A percentile compares a stretch with the other conserved stretches of the same genome.
phyloP scores from a whole-genome alignment of 2,888 invertebrate genomes.

The Rotaria macrura region DNA sequence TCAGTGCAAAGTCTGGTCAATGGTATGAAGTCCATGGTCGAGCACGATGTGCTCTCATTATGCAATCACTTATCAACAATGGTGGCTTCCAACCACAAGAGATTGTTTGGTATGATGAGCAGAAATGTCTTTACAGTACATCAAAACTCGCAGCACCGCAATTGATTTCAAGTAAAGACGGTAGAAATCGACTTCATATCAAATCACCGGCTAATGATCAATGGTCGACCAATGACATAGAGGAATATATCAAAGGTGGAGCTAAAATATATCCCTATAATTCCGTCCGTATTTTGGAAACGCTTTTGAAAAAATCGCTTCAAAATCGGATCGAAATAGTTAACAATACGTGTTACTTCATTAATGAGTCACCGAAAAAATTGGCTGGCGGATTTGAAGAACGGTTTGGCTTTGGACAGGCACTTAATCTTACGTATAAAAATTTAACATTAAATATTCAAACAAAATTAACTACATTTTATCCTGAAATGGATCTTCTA shows the following conservation, averaged over 20 bases:
- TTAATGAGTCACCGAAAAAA: neutral
- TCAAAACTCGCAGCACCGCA: neutral
- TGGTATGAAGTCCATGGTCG: constrained; percentile 7
- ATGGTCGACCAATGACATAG: neutral
- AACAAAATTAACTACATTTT: constrained; percentile 20
- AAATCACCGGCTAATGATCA: neutral
- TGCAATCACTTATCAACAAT: neutral
- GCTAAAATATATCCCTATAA: neutral
- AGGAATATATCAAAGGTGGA: neutral
- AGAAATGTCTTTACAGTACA: neutral
- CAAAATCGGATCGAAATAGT: neutral
- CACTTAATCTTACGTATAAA: neutral
- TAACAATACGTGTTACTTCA: neutral
- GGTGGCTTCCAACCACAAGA: neutral
- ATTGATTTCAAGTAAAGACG: neutral
- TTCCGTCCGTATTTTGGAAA: neutral
- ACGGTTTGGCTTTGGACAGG: neutral
- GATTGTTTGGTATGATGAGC: constrained; percentile 3
- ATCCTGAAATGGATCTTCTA: neutral
- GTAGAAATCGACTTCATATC: neutral
- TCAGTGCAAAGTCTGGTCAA: neutral
- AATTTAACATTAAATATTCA: neutral
- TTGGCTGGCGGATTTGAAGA: neutral
- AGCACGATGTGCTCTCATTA: neutral
- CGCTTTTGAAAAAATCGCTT: neutral